These are phyloP conservation scores for Drosophila mimetica DNA, from an alignment of 2,888 invertebrate genomes.

Conservation along the genomic window DNA sequence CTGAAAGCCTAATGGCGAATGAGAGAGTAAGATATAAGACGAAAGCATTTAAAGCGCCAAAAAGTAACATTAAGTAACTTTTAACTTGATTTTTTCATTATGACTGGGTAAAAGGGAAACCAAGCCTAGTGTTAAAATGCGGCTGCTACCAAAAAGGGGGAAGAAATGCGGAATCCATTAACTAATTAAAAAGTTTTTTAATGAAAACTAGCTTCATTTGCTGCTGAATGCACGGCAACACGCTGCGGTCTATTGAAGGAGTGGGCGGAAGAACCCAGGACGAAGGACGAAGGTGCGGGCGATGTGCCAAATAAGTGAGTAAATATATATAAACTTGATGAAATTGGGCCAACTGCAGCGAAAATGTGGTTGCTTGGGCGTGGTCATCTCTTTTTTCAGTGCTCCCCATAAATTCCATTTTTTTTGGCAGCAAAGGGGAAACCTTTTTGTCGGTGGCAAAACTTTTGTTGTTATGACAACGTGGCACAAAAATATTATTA, in stretches of 20 bases:
- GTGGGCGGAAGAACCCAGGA: constrained; percentile 1
- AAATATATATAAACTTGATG: constrained; percentile 54
- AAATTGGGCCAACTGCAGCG: constrained; percentile 62
- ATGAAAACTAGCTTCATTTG: constrained; percentile 59
- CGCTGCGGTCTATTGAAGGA: constrained; percentile 47
- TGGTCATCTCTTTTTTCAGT: constrained; percentile 30
- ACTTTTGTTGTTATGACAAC: constrained; percentile 33
- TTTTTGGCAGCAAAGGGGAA: constrained; percentile 7
- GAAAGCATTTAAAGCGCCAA: constrained; percentile 51
- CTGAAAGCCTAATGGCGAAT: too few relatives aligned
- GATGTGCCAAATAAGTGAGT: constrained; percentile 54
- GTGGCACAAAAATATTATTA: constrained; percentile 9
- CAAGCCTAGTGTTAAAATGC: constrained; percentile 31
- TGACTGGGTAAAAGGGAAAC: constrained; percentile 8
- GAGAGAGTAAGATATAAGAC: constrained; percentile 33
- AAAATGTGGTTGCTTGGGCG: constrained; percentile 57
- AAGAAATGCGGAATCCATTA: constrained; percentile 65
- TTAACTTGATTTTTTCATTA: constrained; percentile 24
- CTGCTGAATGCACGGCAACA: constrained; percentile 36
- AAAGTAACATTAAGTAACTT: constrained; percentile 25
- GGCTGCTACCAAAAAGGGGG: constrained; percentile 5
- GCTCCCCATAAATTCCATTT: constrained; percentile 8
- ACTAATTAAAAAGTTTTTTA: constrained; percentile 74
- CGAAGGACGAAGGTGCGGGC: constrained; percentile 41
- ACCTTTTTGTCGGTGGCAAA: constrained; percentile 12